Conservation (phyloP, 2,113 vertebrate species). For the Sporophila hypoxantha region DNA sequence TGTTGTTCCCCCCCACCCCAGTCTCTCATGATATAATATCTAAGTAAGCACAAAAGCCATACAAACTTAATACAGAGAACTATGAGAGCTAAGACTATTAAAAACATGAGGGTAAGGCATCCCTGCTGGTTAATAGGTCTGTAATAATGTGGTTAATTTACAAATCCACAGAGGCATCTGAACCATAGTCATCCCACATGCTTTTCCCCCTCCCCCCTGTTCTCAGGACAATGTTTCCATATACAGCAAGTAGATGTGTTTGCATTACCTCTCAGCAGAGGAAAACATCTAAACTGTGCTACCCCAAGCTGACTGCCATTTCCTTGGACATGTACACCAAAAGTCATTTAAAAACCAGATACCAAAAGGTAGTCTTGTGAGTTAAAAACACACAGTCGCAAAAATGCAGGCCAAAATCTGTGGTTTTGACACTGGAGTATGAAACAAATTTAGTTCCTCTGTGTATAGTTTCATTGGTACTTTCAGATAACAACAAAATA, state of each 20-base stretch:
- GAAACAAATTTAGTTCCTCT: constrained; percentile 51
- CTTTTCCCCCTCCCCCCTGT: constrained; percentile 41
- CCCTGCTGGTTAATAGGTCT: constrained; percentile 93
- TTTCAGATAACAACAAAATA: constrained; percentile 52
- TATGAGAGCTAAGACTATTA: constrained; percentile 66
- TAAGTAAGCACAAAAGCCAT: constrained; percentile 75
- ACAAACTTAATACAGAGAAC: constrained; percentile 72
- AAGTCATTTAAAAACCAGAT: constrained; percentile 36
- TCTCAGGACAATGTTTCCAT: constrained; percentile 25
- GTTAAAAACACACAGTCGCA: constrained; percentile 36
- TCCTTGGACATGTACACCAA: constrained; percentile 31
- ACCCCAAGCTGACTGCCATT: constrained; percentile 26
- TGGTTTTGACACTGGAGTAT: constrained; percentile 13
- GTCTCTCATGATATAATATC: constrained; percentile 71
- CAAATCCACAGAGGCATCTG: constrained; percentile 83
- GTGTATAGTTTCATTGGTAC: constrained; percentile 47
- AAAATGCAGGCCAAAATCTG: constrained; percentile 30
- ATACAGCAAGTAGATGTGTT: constrained; percentile 45
- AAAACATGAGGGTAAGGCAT: constrained; percentile 91
- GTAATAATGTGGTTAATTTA: constrained; percentile 78
- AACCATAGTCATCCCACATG: constrained; percentile 81
- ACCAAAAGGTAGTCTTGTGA: constrained; percentile 45
- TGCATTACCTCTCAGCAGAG: constrained; percentile 37
- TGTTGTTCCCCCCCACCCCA: neutral
- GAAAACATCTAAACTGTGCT: constrained; percentile 24